phyloP scores from a whole-genome alignment of 2,797 vertebrate genomes.

The Sebastes iracundus region DNA sequence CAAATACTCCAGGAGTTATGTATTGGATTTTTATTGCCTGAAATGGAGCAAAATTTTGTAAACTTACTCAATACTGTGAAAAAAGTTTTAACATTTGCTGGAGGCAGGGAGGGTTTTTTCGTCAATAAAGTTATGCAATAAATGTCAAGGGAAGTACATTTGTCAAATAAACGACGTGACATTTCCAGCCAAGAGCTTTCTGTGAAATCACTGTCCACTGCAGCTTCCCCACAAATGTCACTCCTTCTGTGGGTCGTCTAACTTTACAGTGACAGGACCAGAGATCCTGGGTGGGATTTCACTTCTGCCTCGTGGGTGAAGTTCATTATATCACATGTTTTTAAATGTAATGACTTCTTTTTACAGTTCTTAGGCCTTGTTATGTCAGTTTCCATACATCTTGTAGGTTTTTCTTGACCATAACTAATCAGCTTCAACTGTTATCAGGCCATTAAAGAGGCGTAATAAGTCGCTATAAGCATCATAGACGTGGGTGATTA shows the following conservation, averaged over 20 bases:
- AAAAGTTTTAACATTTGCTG: background rate
- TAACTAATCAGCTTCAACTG: background rate
- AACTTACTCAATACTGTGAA: slow-evolving; percentile 1
- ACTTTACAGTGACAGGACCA: background rate
- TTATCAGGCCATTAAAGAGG: too few species aligned
- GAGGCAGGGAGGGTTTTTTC: slow-evolving; percentile 8
- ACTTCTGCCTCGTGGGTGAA: background rate
- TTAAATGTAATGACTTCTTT: background rate
- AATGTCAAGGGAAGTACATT: slow-evolving; percentile 37
- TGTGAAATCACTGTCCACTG: slow-evolving; percentile 1
- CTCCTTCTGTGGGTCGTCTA: background rate
- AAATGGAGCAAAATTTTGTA: background rate
- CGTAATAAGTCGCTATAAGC: too few species aligned
- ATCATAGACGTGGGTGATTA: too few species aligned
- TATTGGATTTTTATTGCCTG: background rate
- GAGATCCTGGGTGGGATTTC: background rate
- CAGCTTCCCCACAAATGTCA: slow-evolving; percentile 27
- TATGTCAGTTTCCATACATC: background rate
- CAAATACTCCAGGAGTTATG: background rate
- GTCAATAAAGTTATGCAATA: slow-evolving; percentile 27
- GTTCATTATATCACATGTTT: background rate
- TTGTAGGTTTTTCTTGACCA: background rate
- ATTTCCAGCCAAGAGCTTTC: slow-evolving; percentile 32
- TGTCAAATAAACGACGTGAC: slow-evolving; percentile 35
- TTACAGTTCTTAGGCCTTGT: background rate